A percentile compares a stretch with the other conserved stretches of the same genome.
phyloP scores from a whole-genome alignment of 2,113 vertebrate genomes.

The Podocnemis expansa region DNA sequence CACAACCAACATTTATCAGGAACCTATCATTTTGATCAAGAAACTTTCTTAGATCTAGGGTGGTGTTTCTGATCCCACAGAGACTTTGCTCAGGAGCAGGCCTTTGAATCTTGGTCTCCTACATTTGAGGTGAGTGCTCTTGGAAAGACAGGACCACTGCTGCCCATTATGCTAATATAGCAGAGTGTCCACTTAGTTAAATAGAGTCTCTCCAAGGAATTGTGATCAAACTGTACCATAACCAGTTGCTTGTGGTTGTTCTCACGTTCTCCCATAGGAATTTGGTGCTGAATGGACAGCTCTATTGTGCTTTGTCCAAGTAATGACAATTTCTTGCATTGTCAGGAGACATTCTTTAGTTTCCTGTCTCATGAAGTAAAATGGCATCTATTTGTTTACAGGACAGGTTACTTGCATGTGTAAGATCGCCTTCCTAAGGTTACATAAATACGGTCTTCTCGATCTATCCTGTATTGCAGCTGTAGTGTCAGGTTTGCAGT shows the following conservation, averaged over 20 bases:
- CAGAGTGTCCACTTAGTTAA: background rate
- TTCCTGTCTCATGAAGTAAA: background rate
- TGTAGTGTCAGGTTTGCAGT: background rate
- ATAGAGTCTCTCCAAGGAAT: background rate
- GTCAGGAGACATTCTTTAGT: background rate
- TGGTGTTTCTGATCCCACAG: background rate
- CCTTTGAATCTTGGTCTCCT: background rate
- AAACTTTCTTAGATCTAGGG: background rate
- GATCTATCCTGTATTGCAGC: background rate
- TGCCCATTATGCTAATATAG: background rate
- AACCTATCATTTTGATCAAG: background rate
- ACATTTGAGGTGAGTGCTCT: background rate
- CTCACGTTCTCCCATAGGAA: background rate
- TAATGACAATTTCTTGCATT: background rate
- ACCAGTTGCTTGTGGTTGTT: background rate
- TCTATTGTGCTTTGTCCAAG: background rate
- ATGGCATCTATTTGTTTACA: background rate
- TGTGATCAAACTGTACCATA: background rate
- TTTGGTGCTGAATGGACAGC: background rate
- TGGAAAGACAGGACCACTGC: background rate
- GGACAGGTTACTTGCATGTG: background rate
- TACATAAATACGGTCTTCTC: background rate
- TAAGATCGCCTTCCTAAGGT: background rate
- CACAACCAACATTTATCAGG: background rate
- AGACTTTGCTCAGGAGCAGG: background rate